Conservation (phyloP, 1,140 invertebrate species). For the Psilanteris sp. region DNA sequence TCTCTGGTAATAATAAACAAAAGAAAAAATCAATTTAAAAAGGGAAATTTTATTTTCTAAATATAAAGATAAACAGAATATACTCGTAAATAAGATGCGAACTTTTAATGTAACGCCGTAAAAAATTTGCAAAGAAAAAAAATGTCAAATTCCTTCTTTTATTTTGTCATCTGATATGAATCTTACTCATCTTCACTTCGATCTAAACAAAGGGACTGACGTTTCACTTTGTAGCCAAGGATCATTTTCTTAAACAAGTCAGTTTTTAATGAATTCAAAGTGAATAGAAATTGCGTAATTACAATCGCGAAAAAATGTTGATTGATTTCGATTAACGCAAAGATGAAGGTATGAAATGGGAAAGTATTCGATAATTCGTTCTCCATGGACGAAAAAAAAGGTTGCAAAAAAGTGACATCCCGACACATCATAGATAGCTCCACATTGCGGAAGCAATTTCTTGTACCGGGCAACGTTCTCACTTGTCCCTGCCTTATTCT, state of each 20-base stretch:
- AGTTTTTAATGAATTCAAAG: no score
- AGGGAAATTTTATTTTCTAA: neutral
- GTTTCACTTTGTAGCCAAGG: no score
- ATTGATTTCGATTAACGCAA: constrained; percentile 17
- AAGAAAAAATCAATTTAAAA: no score
- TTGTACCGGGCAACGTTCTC: constrained; percentile 57
- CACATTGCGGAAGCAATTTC: constrained; percentile 57
- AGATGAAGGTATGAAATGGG: constrained; percentile 6
- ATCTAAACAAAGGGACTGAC: no score
- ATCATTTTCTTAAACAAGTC: no score
- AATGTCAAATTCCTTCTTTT: no score
- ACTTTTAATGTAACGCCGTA: no score
- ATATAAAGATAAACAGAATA: neutral
- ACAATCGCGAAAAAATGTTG: constrained; percentile 6
- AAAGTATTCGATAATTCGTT: constrained; percentile 33
- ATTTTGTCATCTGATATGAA: no score
- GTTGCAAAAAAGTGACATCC: constrained; percentile 24
- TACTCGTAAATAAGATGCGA: no score
- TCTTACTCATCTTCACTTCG: no score
- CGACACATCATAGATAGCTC: constrained; percentile 49
- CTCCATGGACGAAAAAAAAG: constrained; percentile 11
- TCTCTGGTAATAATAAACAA: neutral
- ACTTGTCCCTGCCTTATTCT: constrained; percentile 54
- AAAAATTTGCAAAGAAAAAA: no score
- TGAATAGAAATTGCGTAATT: neutral